Evolutionary conservation across 2,888 invertebrate genomes (phyloP).

Genomic region (Thysanoteuthis rhombus): DNA sequence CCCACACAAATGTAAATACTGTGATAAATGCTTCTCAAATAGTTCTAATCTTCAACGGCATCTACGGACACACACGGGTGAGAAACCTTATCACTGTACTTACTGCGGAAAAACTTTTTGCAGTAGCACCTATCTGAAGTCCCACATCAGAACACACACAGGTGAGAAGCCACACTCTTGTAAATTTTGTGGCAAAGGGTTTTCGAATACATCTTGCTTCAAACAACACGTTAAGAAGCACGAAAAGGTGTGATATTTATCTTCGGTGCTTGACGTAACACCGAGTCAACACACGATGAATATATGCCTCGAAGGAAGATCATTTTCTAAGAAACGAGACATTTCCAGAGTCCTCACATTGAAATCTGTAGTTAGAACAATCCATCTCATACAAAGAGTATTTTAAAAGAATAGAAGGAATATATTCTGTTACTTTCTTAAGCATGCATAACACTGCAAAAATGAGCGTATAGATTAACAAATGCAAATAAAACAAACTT

Average conservation of each 20-base stretch:
- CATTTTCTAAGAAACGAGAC: no score
- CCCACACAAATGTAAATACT: slow-evolving; percentile 15
- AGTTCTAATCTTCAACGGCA: slow-evolving; percentile 23
- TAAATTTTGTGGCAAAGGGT: slow-evolving; percentile 21
- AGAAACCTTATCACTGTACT: slow-evolving; percentile 13
- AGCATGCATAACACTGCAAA: neutral
- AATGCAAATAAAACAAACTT: neutral
- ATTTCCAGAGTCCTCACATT: neutral
- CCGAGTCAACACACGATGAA: neutral
- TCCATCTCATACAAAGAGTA: neutral
- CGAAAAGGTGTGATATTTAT: neutral
- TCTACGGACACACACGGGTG: slow-evolving; percentile 19
- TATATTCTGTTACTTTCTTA: neutral
- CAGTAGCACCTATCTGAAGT: slow-evolving; percentile 16
- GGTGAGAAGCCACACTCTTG: neutral
- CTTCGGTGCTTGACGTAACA: no score
- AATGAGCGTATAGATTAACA: neutral
- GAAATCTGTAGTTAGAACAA: neutral
- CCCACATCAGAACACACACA: slow-evolving; percentile 14
- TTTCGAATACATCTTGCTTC: slow-evolving; percentile 18
- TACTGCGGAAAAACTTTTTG: slow-evolving; percentile 18
- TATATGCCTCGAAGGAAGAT: neutral
- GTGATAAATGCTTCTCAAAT: slow-evolving; percentile 20
- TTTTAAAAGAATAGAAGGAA: neutral
- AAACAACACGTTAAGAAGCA: slow-evolving; percentile 25